These are phyloP conservation scores for Nowickia ferox DNA, from an alignment of 2,888 invertebrate species.

Conservation along the genomic window DNA sequence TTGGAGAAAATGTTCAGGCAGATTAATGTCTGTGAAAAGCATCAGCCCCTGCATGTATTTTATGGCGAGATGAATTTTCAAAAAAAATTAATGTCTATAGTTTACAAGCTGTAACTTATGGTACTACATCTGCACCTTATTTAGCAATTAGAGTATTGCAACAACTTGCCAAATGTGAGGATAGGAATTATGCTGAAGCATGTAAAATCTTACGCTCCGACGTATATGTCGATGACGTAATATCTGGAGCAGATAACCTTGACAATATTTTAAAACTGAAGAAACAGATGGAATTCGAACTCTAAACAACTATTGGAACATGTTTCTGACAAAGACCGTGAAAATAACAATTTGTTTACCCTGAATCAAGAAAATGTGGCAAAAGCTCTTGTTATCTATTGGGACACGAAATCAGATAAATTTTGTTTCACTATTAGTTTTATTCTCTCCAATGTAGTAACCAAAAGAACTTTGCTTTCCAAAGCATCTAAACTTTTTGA, in stretches of 20 bases:
- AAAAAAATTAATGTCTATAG: conserved; percentile 31
- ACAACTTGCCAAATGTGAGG: conserved; percentile 48
- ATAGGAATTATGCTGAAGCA: conserved; percentile 26
- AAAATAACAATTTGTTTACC: no score
- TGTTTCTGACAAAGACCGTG: not conserved
- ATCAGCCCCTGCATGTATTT: conserved; percentile 42
- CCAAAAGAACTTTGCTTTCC: no score
- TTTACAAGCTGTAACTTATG: conserved; percentile 19
- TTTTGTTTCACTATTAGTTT: no score
- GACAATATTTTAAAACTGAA: not conserved
- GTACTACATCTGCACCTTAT: conserved; percentile 45
- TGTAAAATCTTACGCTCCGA: conserved; percentile 30
- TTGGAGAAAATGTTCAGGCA: conserved; percentile 61
- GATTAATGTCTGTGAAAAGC: conserved; percentile 40
- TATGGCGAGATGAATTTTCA: conserved; percentile 29
- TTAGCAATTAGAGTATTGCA: conserved; percentile 49
- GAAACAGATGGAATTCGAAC: not conserved
- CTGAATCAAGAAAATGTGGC: no score
- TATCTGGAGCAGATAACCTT: conserved; percentile 23
- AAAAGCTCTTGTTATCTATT: no score
- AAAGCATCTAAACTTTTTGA: conserved; percentile 46
- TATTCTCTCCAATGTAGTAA: no score
- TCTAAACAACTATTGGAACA: no score
- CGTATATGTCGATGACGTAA: conserved; percentile 37
- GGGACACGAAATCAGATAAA: no score